A percentile compares a stretch with the other conserved stretches of the same genome.
Evolutionary conservation across 2,797 vertebrate genomes (phyloP).

Genomic region (Adelosebastes latens): DNA sequence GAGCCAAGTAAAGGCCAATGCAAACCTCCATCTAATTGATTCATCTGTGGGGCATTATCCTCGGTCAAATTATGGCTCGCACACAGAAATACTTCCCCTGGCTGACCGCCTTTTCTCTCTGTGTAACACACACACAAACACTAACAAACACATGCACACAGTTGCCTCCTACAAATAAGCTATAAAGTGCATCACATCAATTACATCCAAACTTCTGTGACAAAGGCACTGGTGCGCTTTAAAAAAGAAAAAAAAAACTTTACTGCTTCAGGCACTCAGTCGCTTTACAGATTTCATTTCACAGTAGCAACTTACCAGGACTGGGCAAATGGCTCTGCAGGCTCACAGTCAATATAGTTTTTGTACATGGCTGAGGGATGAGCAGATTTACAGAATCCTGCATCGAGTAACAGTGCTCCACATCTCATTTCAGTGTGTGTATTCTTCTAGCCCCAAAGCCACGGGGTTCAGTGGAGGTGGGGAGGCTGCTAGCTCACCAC

Average conservation of each 20-base stretch:
- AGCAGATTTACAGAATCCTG: constrained; percentile 47
- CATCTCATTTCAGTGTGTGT: constrained; percentile 34
- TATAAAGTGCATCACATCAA: constrained; percentile 45
- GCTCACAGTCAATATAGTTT: constrained; percentile 44
- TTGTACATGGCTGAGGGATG: constrained; percentile 39
- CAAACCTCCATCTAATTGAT: constrained; percentile 35
- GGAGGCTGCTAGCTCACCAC: neutral
- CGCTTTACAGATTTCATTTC: constrained; percentile 49
- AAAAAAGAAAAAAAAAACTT: constrained; percentile 8
- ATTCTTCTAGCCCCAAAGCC: constrained; percentile 9
- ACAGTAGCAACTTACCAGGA: constrained; percentile 34
- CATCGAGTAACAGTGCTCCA: constrained; percentile 14
- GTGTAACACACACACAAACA: neutral
- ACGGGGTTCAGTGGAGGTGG: neutral
- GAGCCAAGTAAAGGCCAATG: constrained; percentile 19
- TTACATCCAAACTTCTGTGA: constrained; percentile 41
- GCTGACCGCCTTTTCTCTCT: constrained; percentile 14
- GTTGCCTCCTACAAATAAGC: constrained; percentile 4
- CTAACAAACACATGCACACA: constrained; percentile 1
- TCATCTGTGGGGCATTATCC: constrained; percentile 22
- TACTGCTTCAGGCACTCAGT: constrained; percentile 32
- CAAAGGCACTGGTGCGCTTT: constrained; percentile 36
- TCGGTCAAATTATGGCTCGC: constrained; percentile 17
- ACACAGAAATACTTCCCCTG: constrained; percentile 16
- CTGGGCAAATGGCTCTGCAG: constrained; percentile 30